A percentile compares a stretch with the other conserved stretches of the same genome.
phyloP scores from a whole-genome alignment of 2,113 vertebrate genomes.

The Pachycephala philippinensis region DNA sequence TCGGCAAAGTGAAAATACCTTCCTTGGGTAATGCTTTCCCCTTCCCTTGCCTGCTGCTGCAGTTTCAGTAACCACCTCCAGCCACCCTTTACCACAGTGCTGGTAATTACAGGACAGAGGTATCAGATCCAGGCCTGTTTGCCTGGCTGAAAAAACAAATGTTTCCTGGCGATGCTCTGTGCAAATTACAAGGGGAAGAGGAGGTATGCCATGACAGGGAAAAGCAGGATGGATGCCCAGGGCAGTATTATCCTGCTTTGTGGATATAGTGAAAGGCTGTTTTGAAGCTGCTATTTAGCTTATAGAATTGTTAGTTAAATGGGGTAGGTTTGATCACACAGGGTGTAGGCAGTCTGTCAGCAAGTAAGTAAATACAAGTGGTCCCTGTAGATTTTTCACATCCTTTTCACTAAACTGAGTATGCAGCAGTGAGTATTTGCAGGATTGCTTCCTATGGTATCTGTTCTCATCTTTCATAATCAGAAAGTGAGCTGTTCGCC shows the following conservation, averaged over 20 bases:
- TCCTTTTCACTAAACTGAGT: not conserved
- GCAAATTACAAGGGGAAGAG: not conserved
- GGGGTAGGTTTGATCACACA: not conserved
- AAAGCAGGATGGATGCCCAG: not conserved
- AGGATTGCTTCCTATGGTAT: not conserved
- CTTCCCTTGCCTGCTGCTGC: not conserved
- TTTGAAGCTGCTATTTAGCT: not conserved
- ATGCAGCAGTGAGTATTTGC: not conserved
- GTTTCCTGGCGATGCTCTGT: not conserved
- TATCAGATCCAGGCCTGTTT: not conserved
- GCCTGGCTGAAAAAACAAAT: not conserved
- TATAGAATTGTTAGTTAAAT: not conserved
- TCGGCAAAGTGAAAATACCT: not conserved
- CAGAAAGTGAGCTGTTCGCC: not conserved
- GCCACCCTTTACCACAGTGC: not conserved
- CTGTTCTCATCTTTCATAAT: not conserved
- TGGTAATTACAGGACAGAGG: not conserved
- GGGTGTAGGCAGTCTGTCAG: not conserved
- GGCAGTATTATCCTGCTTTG: not conserved
- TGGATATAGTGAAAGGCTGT: not conserved
- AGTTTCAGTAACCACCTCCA: accelerated
- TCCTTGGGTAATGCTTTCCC: not conserved
- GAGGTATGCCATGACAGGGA: not conserved
- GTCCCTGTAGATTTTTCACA: not conserved
- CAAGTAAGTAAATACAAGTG: not conserved